Evolutionary conservation across 2,113 vertebrate species (phyloP).

Genomic region (Stegostoma tigrinum): DNA sequence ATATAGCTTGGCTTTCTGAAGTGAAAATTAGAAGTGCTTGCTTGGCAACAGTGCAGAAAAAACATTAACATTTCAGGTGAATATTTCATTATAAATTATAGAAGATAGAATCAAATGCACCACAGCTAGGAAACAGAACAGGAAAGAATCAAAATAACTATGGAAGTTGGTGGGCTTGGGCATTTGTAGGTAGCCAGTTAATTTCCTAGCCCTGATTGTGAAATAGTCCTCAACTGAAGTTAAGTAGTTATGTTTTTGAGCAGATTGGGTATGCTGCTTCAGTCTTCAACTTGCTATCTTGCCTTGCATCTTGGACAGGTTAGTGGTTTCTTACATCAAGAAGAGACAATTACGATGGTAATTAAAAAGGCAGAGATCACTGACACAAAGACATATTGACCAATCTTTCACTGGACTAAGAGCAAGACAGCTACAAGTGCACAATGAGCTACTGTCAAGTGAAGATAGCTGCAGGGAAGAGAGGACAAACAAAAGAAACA

Average conservation of each 20-base stretch:
- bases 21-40: neutral
- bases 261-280: no score
- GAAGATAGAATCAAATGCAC: neutral
- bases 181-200: neutral
- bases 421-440: neutral
- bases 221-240: neutral
- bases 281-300: no score
- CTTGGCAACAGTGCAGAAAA: neutral
- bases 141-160: neutral
- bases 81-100: no score
- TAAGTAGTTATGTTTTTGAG: no score
- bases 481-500: neutral
- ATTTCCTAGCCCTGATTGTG: neutral
- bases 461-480: neutral
- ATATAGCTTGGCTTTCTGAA: neutral
- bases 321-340: neutral
- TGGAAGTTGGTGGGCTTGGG: neutral
- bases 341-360: neutral
- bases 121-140: neutral
- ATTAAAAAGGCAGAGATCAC: neutral
- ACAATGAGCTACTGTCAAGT: neutral
- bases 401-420: neutral
- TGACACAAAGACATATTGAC: neutral
- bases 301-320: neutral
- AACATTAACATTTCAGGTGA: neutral